Conservation (phyloP, 2,888 invertebrate genomes). For the Diarsia brunnea region DNA sequence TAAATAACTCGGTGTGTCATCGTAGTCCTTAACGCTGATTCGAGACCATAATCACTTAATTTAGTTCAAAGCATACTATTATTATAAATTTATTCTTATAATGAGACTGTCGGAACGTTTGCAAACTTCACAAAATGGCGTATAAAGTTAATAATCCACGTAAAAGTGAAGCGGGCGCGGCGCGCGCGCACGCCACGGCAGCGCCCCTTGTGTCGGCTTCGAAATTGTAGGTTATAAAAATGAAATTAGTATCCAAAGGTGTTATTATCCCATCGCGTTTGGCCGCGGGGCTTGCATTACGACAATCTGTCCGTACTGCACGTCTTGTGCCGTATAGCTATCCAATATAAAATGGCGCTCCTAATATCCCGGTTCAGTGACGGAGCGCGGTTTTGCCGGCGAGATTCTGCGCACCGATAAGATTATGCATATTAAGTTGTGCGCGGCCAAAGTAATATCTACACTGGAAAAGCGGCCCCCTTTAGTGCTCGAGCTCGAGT, state of each 20-base stretch:
- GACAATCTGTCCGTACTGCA: slow-evolving; percentile 91
- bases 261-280: slow-evolving; percentile 91
- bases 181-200: slow-evolving; percentile 89
- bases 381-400: slow-evolving; percentile 86
- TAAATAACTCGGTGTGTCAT: slow-evolving; percentile 85
- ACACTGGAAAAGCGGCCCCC: slow-evolving; percentile 87
- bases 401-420: slow-evolving; percentile 90
- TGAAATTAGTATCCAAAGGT: slow-evolving; percentile 91
- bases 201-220: slow-evolving; percentile 91
- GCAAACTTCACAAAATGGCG: slow-evolving; percentile 90
- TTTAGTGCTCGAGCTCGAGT: slow-evolving; percentile 78
- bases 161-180: slow-evolving; percentile 85
- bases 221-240: slow-evolving; percentile 91
- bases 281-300: slow-evolving; percentile 90
- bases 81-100: slow-evolving; percentile 89
- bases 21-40: slow-evolving; percentile 86
- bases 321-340: slow-evolving; percentile 90
- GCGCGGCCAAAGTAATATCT: slow-evolving; percentile 89
- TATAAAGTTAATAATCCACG: slow-evolving; percentile 90
- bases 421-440: slow-evolving; percentile 91
- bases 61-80: slow-evolving; percentile 86
- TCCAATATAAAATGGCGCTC: slow-evolving; percentile 91
- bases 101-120: slow-evolving; percentile 88
- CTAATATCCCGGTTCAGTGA: slow-evolving; percentile 90
- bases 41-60: slow-evolving; percentile 89